phyloP scores from a whole-genome alignment of 2,113 vertebrate species.

The Heterotilapia buettikoferi region DNA sequence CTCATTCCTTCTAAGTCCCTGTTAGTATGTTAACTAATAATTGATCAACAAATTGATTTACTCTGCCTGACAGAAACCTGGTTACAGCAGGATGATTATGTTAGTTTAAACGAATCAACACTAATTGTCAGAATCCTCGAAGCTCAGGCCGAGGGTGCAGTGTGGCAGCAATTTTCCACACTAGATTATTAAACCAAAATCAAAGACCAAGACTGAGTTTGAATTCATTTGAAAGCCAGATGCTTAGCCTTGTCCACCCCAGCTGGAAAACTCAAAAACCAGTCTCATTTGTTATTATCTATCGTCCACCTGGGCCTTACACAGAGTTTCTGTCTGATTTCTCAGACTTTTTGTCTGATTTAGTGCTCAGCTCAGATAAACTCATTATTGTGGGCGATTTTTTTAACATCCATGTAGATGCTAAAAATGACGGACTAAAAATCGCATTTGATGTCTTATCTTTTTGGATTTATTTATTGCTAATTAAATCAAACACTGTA shows the following conservation, averaged over 20 bases:
- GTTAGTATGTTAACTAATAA: accelerated
- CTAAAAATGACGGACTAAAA: not conserved
- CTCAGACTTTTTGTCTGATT: not conserved
- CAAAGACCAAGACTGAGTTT: not conserved
- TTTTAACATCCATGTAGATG: not conserved
- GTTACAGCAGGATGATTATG: not conserved
- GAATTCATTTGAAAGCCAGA: not conserved
- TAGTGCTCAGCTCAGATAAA: not conserved
- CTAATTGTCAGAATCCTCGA: not conserved
- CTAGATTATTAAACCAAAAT: not conserved
- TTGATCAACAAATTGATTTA: not conserved
- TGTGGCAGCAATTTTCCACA: not conserved
- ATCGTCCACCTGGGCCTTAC: accelerated
- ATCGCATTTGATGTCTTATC: not conserved
- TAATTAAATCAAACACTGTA: not conserved
- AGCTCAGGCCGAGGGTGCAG: not conserved
- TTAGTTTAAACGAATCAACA: not conserved
- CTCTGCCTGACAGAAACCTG: not conserved
- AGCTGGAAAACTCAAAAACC: not conserved
- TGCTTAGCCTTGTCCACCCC: not conserved
- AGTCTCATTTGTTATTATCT: not conserved
- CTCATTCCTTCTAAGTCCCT: not conserved
- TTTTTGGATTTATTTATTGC: not conserved
- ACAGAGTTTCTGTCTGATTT: not conserved
- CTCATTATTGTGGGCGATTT: not conserved